Evolutionary conservation across 2,888 invertebrate species (phyloP), one percentile per base, ranked within the genome.

Genomic region (Odontomyia ornata): DNA sequence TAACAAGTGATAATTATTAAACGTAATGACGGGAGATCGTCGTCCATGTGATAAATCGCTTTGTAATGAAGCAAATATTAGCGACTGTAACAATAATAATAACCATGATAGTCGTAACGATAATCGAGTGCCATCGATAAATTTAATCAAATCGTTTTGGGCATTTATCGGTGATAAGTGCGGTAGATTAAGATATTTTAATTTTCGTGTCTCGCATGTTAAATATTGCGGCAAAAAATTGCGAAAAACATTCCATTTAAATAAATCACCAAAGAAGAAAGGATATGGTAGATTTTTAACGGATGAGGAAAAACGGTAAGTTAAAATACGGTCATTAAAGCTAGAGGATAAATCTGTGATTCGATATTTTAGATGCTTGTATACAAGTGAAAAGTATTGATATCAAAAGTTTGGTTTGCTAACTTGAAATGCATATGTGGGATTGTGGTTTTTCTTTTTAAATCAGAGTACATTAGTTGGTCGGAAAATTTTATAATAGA

Each of bases 261-360:
- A 84, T 80, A 88, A 87, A 82, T 84, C 89, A 65, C 89, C 89
- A 7, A 89, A 88, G 80, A 85, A 85, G 78, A 88, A 87, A 82
- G 91, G 91, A 47, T 93, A 93, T 83, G 88, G 88, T 80, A 88
- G 89, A 81, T 89, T 93, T 84, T 85, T 91, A 57, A 89, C 91
- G 1, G 93, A 93, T 30, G 93, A 93, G 82, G 93, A 93, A 83
- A 89, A 90, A 87, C 92, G 92, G 91, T 92, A 80, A 76, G n/a
- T 52, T 52, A 52, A n/a, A n/a, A n/a, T n/a, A n/a, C n/a, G n/a
- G n/a, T 36, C 36, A 36, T 36, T 36, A 36, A n/a, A n/a, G n/a
- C n/a, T n/a, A n/a, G n/a, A n/a, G n/a, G n/a, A n/a, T n/a, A n/a
- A n/a, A n/a, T n/a, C n/a, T n/a, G n/a, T n/a, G n/a, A n/a, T n/a